A percentile compares a stretch with the other conserved stretches of the same genome.
Evolutionary conservation across 2,113 vertebrate genomes (phyloP).

Genomic region (Erythrocercus mccallii): DNA sequence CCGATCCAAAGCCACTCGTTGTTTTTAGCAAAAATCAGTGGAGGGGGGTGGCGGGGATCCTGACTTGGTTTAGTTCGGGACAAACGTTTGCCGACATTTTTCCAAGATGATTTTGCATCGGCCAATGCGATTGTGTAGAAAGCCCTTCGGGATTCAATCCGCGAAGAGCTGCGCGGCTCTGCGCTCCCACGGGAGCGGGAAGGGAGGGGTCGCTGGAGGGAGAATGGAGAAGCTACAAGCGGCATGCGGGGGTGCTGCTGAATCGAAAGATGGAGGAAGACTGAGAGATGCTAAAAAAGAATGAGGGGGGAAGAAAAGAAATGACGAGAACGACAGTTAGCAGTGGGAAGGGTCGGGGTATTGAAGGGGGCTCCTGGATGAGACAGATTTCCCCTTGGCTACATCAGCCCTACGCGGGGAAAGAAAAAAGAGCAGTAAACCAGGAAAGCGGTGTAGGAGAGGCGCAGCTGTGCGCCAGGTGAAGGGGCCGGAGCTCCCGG

Average conservation of each 20-base stretch:
- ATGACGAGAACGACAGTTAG: not conserved
- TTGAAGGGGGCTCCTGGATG: not conserved
- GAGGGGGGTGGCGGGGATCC: rapidly evolving
- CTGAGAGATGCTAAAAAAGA: not conserved
- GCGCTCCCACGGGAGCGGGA: not conserved
- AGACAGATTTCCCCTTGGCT: not conserved
- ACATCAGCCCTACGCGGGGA: not conserved
- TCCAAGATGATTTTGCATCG: not conserved
- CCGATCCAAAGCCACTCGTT: not conserved
- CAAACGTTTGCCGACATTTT: not conserved
- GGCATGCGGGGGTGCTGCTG: not conserved
- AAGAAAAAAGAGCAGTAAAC: rapidly evolving
- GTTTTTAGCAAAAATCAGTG: not conserved
- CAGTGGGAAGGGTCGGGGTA: not conserved
- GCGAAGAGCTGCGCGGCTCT: not conserved
- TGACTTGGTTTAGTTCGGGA: not conserved
- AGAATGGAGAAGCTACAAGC: not conserved
- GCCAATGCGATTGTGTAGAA: not conserved
- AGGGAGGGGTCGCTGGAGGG: not conserved
- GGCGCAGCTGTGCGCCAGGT: not conserved
- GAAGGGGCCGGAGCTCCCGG: not conserved
- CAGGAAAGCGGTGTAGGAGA: not conserved
- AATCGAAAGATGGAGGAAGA: not conserved
- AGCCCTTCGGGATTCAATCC: not conserved
- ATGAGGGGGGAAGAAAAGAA: rapidly evolving